These are phyloP conservation scores for Kryphioiulus occultus DNA, from an alignment of 2,888 invertebrate genomes.

Conservation along the genomic window DNA sequence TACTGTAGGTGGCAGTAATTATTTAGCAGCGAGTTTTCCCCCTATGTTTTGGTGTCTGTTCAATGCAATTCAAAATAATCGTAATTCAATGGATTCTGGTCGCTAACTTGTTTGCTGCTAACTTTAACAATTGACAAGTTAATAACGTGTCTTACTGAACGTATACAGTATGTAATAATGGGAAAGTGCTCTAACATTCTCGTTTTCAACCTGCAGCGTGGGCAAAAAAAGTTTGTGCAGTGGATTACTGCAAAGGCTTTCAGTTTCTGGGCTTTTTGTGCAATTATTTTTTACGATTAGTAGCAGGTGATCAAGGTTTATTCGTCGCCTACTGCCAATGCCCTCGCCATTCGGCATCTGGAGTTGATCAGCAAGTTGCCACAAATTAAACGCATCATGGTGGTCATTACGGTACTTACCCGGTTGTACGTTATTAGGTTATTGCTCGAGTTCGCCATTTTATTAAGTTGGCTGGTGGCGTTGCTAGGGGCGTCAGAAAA, in stretches of 20 bases:
- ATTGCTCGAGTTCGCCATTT: slow-evolving; percentile 14
- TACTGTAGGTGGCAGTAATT: too few relatives aligned
- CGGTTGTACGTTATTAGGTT: slow-evolving; percentile 23
- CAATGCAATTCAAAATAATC: too few relatives aligned
- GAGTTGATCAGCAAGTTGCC: slow-evolving; percentile 15
- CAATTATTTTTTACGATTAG: slow-evolving; percentile 23
- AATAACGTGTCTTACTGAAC: too few relatives aligned
- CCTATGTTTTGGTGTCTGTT: too few relatives aligned
- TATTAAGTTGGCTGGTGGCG: background rate
- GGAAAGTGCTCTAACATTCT: too few relatives aligned
- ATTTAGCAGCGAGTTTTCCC: too few relatives aligned
- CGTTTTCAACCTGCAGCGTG: too few relatives aligned
- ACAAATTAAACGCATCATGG: slow-evolving; percentile 23
- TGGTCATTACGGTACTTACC: slow-evolving; percentile 11
- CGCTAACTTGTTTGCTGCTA: too few relatives aligned
- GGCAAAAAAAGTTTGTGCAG: background rate
- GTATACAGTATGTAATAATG: too few relatives aligned
- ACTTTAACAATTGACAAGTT: too few relatives aligned
- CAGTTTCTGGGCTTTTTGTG: slow-evolving; percentile 1
- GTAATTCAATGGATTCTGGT: too few relatives aligned
- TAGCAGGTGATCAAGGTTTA: background rate
- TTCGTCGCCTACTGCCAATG: background rate
- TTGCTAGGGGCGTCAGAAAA: background rate
- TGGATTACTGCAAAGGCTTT: background rate
- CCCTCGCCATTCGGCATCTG: background rate